These are phyloP conservation scores for Amblyteles armatorius DNA, from an alignment of 2,888 invertebrate species.

Conservation along the genomic window DNA sequence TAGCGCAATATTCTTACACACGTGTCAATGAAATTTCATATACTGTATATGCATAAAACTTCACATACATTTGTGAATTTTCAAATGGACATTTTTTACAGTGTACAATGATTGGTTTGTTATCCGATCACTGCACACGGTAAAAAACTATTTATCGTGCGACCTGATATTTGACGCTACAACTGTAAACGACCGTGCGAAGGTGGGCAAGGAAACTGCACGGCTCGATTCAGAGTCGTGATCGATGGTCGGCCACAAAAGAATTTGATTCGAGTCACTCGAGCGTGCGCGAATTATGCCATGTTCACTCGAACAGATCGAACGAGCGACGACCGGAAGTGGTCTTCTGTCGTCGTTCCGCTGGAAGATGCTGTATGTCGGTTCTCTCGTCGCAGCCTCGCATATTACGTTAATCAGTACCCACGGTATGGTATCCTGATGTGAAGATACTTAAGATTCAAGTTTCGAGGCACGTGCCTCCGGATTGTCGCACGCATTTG, in stretches of 20 bases:
- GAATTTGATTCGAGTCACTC: slow-evolving; percentile 42
- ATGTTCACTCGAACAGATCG: slow-evolving; percentile 61
- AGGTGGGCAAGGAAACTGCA: neutral
- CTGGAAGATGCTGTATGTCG: neutral
- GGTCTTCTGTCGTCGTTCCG: slow-evolving; percentile 46
- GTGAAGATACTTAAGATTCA: too few relatives aligned
- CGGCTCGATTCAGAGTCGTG: slow-evolving; percentile 3
- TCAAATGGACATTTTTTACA: too few relatives aligned
- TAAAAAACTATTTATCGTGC: neutral
- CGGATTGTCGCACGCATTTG: too few relatives aligned
- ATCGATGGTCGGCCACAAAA: slow-evolving; percentile 26
- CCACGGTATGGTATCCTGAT: too few relatives aligned
- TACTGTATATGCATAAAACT: too few relatives aligned
- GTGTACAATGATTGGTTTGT: too few relatives aligned
- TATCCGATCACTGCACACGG: neutral
- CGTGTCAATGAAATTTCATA: too few relatives aligned
- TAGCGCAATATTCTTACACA: too few relatives aligned
- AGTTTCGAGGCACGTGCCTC: too few relatives aligned
- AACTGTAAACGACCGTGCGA: neutral
- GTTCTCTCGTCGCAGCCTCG: neutral
- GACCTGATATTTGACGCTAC: neutral
- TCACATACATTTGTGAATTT: too few relatives aligned
- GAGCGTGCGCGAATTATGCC: slow-evolving; percentile 47
- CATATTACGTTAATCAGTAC: neutral
- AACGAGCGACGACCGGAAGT: slow-evolving; percentile 60